Evolutionary conservation across 2,888 invertebrate species (phyloP).

Genomic region (Microctonus aethiopoides): DNA sequence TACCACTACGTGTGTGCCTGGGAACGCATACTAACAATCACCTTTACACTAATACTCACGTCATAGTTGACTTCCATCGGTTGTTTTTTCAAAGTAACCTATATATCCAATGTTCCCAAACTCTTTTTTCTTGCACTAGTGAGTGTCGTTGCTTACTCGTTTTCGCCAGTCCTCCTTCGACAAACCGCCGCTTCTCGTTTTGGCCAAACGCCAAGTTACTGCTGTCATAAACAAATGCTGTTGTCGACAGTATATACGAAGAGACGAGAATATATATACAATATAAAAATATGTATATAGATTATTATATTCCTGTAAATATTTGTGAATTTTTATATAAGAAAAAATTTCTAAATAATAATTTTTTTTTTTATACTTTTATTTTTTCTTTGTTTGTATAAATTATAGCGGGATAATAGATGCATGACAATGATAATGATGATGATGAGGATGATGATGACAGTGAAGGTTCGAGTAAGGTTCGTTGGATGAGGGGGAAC

Average conservation of each 20-base stretch:
- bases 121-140: background rate
- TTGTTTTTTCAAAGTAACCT: background rate
- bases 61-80: background rate
- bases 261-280: too few species aligned
- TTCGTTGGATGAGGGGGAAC: background rate
- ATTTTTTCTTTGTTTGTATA: too few species aligned
- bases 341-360: too few species aligned
- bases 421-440: background rate
- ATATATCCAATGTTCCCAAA: background rate
- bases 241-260: background rate
- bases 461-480: background rate
- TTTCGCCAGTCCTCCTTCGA: background rate
- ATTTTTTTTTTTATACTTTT: too few species aligned
- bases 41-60: background rate
- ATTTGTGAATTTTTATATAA: too few species aligned
- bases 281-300: background rate
- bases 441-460: background rate
- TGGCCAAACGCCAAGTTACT: background rate
- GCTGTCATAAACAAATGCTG: background rate
- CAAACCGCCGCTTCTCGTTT: background rate
- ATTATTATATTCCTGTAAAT: background rate
- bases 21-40: background rate
- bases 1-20: background rate
- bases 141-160: background rate
- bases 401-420: background rate